A percentile compares a stretch with the other conserved stretches of the same genome.
phyloP scores from a whole-genome alignment of 2,113 vertebrate genomes.

The Centropristis striata region DNA sequence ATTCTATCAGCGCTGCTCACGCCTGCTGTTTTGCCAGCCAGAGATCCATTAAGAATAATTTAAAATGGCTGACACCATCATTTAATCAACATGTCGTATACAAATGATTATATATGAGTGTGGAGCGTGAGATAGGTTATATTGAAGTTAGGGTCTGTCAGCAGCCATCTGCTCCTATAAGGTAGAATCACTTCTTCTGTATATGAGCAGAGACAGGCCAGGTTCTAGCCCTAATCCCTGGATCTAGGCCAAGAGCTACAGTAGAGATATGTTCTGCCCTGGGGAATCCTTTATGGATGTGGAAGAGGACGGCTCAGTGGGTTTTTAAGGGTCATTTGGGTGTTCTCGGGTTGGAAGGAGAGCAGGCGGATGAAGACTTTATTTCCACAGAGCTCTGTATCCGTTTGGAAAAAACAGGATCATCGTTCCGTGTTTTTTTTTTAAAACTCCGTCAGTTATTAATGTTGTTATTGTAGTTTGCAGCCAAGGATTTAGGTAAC shows the following conservation, averaged over 20 bases:
- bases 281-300: conserved; percentile 51
- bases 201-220: conserved; percentile 19
- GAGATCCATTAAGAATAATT: conserved; percentile 30
- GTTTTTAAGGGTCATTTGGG: conserved; percentile 36
- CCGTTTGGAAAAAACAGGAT: conserved; percentile 11
- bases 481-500: background rate
- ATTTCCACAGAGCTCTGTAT: background rate
- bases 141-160: conserved; percentile 16
- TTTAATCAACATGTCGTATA: conserved; percentile 23
- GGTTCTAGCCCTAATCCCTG: conserved; percentile 41
- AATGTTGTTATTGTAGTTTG: background rate
- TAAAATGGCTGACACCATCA: background rate
- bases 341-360: conserved; percentile 23
- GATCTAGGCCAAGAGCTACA: conserved; percentile 63
- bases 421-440: background rate
- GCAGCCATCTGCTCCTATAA: conserved; percentile 50
- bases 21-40: conserved; percentile 29
- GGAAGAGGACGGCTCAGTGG: conserved; percentile 39
- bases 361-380: conserved; percentile 36
- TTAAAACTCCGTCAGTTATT: background rate
- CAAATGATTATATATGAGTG: conserved; percentile 16
- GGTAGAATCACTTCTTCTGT: background rate
- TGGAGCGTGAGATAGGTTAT: conserved; percentile 34
- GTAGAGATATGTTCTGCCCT: conserved; percentile 24
- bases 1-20: background rate